Conservation (phyloP, 2,888 invertebrate species). For the Thecocarcelia acutangulata region DNA sequence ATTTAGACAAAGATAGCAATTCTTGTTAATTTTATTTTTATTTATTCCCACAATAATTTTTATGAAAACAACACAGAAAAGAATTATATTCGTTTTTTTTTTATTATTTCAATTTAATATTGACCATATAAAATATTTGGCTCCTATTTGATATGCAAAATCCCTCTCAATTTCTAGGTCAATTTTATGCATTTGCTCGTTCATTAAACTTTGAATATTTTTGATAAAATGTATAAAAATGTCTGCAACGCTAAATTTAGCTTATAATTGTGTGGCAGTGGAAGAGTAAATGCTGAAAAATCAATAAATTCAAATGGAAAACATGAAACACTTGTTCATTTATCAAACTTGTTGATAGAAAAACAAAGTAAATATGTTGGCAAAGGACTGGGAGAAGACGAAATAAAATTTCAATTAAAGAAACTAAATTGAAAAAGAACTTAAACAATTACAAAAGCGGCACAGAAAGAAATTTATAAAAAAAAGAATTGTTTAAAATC, state of each 20-base stretch:
- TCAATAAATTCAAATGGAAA: conserved; percentile 39
- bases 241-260: conserved; percentile 7
- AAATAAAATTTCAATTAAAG: conserved; percentile 1
- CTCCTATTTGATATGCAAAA: conserved; percentile 9
- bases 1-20: too few relatives aligned
- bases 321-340: conserved; percentile 25
- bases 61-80: too few relatives aligned
- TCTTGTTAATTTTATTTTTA: too few relatives aligned
- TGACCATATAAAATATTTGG: not conserved
- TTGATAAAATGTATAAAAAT: not conserved
- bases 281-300: conserved; percentile 9
- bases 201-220: conserved; percentile 25
- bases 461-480: too few relatives aligned
- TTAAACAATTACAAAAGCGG: too few relatives aligned
- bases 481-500: too few relatives aligned
- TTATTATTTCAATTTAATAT: not conserved
- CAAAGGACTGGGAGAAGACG: not conserved
- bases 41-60: too few relatives aligned
- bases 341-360: conserved; percentile 6
- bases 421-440: not conserved
- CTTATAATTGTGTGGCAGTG: conserved; percentile 3
- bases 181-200: conserved; percentile 11
- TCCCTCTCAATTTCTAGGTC: conserved; percentile 29
- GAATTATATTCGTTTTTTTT: too few relatives aligned
- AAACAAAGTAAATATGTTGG: conserved; percentile 7